Conservation (phyloP, 2,888 invertebrate genomes). For the Habroteleia sp. region DNA sequence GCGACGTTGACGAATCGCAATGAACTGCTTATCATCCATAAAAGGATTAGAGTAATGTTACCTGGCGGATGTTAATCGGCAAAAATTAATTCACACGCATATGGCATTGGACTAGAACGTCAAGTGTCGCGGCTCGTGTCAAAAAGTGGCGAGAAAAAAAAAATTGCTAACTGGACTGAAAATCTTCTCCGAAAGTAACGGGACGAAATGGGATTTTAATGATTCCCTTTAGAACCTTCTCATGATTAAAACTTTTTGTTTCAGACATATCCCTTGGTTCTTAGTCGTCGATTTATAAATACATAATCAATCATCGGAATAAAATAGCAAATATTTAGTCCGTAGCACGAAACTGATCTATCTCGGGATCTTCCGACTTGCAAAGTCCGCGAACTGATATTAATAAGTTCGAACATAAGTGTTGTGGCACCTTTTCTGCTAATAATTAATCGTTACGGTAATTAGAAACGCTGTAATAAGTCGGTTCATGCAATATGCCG, state of each 20-base stretch:
- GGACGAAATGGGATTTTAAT: constrained; percentile 10
- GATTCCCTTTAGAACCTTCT: constrained; percentile 4
- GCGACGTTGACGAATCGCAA: constrained; percentile 49
- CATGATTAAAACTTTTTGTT: neutral
- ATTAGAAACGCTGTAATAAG: constrained; percentile 41
- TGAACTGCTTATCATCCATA: constrained; percentile 25
- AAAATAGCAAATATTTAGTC: constrained; percentile 9
- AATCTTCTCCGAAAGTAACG: neutral
- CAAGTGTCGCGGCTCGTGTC: constrained; percentile 1
- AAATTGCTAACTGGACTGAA: neutral
- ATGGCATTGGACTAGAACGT: neutral
- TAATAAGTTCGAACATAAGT: constrained; percentile 27
- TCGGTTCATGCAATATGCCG: constrained; percentile 31
- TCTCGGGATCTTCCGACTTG: constrained; percentile 7
- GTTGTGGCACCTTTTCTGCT: constrained; percentile 10
- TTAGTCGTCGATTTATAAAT: constrained; percentile 6
- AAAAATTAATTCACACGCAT: constrained; percentile 23
- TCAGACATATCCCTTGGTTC: neutral
- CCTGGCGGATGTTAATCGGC: constrained; percentile 2
- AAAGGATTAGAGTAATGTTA: constrained; percentile 43
- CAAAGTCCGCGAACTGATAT: constrained; percentile 21
- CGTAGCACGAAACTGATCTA: constrained; percentile 7
- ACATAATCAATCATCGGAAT: constrained; percentile 26
- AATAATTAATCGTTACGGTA: constrained; percentile 42
- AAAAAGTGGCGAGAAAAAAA: neutral